Evolutionary conservation across 2,888 invertebrate genomes (phyloP).

Genomic region (Autographa pulchrina): DNA sequence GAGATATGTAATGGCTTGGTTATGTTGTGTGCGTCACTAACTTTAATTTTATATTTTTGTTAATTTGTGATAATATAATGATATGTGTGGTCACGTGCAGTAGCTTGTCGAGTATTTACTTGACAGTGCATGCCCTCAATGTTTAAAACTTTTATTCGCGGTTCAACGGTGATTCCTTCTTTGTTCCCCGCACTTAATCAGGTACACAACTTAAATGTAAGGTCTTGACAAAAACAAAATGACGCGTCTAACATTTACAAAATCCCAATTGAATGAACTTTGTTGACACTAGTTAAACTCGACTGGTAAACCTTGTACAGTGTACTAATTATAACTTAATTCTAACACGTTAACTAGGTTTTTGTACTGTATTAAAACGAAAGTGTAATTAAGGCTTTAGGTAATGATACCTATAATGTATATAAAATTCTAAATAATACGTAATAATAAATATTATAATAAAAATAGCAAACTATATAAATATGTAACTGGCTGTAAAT

Average conservation of each 20-base stretch:
- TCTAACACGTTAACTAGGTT: slow-evolving; percentile 15
- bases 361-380: slow-evolving; percentile 32
- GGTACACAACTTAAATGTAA: neutral
- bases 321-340: slow-evolving; percentile 31
- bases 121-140: neutral
- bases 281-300: slow-evolving; percentile 4
- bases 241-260: neutral
- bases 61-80: neutral
- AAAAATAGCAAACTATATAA: slow-evolving; percentile 43
- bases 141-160: too few relatives aligned
- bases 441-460: slow-evolving; percentile 24
- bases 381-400: slow-evolving; percentile 41
- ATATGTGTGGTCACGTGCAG: neutral
- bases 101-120: neutral
- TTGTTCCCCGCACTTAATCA: neutral
- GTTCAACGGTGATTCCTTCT: neutral
- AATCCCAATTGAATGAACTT: neutral
- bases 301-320: slow-evolving; percentile 32
- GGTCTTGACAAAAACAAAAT: neutral
- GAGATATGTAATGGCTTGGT: neutral
- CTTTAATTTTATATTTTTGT: neutral
- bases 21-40: neutral
- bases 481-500: slow-evolving; percentile 42
- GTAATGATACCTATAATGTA: slow-evolving; percentile 53
- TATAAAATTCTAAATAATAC: slow-evolving; percentile 46